Evolutionary conservation across 2,113 vertebrate genomes (phyloP).

Genomic region (Catharus minimus): DNA sequence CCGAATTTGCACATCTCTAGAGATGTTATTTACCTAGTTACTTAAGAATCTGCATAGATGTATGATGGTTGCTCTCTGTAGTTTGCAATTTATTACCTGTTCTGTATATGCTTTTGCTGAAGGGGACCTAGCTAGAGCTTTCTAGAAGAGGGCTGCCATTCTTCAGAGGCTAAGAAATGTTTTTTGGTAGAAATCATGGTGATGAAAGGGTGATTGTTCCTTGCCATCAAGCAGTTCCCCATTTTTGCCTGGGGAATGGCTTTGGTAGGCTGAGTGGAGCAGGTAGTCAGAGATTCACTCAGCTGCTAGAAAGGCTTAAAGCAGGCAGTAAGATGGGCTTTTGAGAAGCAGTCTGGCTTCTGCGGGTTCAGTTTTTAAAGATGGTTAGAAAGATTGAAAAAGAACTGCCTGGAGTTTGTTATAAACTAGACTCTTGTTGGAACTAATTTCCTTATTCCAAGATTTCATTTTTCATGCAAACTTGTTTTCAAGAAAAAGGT

Average conservation of each 20-base stretch:
- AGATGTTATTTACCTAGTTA: background rate
- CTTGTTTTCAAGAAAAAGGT: background rate
- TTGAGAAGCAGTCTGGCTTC: background rate
- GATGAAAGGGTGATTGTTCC: background rate
- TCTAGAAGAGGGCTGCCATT: background rate
- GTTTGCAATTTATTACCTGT: background rate
- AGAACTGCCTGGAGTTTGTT: background rate
- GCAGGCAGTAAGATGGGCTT: background rate
- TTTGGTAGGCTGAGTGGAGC: background rate
- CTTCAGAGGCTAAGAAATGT: background rate
- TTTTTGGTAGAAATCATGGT: background rate
- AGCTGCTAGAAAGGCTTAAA: background rate
- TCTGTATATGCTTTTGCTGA: background rate
- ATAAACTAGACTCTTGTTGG: background rate
- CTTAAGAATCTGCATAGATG: background rate
- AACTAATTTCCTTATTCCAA: background rate
- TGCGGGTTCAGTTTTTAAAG: background rate
- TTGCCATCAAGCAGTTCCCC: background rate
- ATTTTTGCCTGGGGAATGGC: background rate
- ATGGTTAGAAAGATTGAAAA: background rate
- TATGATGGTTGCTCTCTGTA: background rate
- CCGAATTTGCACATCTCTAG: background rate
- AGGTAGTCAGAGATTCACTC: background rate
- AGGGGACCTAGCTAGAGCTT: background rate
- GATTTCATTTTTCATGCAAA: background rate